Evolutionary conservation across 2,797 vertebrate genomes (phyloP).

Genomic region (Okamejei kenojei): DNA sequence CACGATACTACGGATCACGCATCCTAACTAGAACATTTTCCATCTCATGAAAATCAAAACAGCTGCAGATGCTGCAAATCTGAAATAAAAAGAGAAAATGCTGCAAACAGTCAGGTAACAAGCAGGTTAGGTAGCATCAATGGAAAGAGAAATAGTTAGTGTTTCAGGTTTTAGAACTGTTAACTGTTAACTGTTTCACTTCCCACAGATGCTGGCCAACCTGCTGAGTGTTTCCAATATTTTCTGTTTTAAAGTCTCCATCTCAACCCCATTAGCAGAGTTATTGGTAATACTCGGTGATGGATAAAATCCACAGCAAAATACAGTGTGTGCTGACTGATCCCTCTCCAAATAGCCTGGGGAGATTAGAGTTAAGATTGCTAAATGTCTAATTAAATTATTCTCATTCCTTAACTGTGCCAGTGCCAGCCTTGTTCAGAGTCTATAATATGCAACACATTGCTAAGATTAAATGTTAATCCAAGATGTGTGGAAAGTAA

Average conservation of each 20-base stretch:
- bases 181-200: no score
- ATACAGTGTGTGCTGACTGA: not conserved
- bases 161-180: no score
- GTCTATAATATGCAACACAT: not conserved
- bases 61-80: no score
- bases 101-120: no score
- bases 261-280: not conserved
- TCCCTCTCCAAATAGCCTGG: constrained; percentile 31
- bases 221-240: no score
- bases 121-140: no score
- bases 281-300: not conserved
- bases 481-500: not conserved
- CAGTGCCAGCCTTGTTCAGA: not conserved
- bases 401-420: not conserved
- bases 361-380: constrained; percentile 18
- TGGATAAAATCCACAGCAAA: constrained; percentile 1
- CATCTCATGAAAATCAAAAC: not conserved
- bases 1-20: not conserved
- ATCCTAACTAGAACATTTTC: not conserved
- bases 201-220: no score
- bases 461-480: constrained; percentile 1
- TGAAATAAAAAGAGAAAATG: no score
- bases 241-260: no score
- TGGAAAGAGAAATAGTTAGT: no score
- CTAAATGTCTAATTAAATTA: constrained; percentile 11